phyloP scores from a whole-genome alignment of 1,140 invertebrate species.

The Drosophila saltans region DNA sequence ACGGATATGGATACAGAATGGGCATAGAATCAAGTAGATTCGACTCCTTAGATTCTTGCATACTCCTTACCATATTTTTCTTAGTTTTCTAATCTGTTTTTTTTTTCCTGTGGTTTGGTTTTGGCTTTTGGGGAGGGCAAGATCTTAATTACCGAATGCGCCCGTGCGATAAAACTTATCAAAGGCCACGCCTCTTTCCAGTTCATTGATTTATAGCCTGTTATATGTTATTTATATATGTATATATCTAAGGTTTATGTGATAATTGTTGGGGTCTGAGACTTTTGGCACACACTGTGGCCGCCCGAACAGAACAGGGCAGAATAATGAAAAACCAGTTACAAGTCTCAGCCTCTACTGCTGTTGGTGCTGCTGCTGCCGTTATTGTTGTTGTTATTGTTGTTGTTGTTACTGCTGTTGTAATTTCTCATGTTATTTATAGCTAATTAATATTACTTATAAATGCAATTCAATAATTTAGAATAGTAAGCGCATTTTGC shows the following conservation, averaged over 20 bases:
- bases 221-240: constrained; percentile 75
- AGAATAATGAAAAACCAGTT: constrained; percentile 50
- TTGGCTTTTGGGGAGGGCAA: constrained; percentile 4
- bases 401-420: constrained; percentile 17
- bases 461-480: constrained; percentile 80
- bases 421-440: constrained; percentile 76
- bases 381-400: too few relatives aligned
- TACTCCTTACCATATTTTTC: constrained; percentile 65
- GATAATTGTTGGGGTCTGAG: constrained; percentile 58
- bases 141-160: constrained; percentile 73
- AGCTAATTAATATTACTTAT: constrained; percentile 81
- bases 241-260: constrained; percentile 33
- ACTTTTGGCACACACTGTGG: constrained; percentile 58
- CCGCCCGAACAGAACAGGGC: constrained; percentile 11
- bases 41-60: constrained; percentile 26
- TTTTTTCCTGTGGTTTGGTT: background rate
- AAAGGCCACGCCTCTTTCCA: constrained; percentile 41
- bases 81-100: constrained; percentile 48
- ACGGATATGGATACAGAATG: constrained; percentile 14
- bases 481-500: constrained; percentile 66
- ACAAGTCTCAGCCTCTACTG: constrained; percentile 34
- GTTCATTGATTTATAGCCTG: constrained; percentile 71
- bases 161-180: constrained; percentile 80
- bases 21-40: constrained; percentile 29
- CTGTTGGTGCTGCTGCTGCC: background rate